phyloP scores from a whole-genome alignment of 2,797 vertebrate genomes.

The Mus minutoides region DNA sequence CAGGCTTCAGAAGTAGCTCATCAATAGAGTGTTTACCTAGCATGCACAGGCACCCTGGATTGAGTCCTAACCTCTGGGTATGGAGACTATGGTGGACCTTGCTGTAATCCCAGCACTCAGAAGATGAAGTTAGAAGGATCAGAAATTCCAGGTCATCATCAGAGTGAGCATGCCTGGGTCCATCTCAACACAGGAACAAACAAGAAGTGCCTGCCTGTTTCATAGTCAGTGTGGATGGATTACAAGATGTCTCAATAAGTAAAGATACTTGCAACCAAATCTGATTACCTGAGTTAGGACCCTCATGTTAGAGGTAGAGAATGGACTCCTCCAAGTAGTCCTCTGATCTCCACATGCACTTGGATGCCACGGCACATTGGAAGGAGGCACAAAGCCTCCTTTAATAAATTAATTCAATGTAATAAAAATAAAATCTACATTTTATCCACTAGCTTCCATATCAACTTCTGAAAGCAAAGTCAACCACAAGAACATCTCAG shows the following conservation, averaged over 20 bases:
- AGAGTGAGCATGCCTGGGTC: too few species aligned
- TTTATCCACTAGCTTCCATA: neutral
- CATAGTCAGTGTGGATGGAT: neutral
- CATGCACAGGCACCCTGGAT: neutral
- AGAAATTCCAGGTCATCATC: neutral
- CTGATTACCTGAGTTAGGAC: neutral
- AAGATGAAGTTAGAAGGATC: neutral
- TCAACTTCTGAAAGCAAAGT: neutral
- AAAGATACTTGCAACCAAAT: neutral
- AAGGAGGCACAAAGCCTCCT: too few species aligned
- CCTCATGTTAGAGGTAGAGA: neutral
- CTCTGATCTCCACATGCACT: neutral
- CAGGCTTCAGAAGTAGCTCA: neutral
- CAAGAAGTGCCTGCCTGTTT: neutral
- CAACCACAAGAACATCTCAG: neutral
- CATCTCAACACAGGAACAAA: neutral
- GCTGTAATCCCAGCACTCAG: neutral
- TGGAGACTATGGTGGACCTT: too few species aligned
- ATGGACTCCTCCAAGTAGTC: neutral
- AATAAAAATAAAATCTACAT: neutral
- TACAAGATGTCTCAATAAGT: neutral
- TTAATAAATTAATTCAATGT: neutral
- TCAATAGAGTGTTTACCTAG: neutral
- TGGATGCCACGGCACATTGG: neutral
- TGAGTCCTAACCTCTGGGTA: neutral